Evolutionary conservation across 1,140 invertebrate genomes (phyloP).

Genomic region (Sitobion miscanthi): DNA sequence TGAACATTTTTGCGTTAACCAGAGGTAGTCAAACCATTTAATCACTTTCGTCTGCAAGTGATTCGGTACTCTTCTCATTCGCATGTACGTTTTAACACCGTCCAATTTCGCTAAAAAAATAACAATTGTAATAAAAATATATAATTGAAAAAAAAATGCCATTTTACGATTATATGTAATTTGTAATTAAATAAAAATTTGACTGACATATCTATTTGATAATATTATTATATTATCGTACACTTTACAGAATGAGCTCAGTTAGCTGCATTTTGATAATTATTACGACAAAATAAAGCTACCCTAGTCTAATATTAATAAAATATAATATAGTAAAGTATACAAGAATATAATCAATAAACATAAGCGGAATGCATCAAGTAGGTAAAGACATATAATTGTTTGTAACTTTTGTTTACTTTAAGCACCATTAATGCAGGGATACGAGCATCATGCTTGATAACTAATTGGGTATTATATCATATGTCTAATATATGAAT

Average conservation of each 20-base stretch:
- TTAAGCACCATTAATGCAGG: conserved; percentile 23
- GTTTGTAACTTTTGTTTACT: conserved; percentile 49
- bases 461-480: conserved; percentile 25
- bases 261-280: neutral
- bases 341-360: conserved; percentile 31
- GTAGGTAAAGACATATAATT: conserved; percentile 51
- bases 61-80: conserved; percentile 91
- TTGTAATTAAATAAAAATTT: neutral
- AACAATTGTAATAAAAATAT: neutral
- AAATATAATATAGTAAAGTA: conserved; percentile 40
- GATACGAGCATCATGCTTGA: conserved; percentile 48
- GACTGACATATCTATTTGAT: neutral
- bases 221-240: neutral
- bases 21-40: conserved; percentile 99
- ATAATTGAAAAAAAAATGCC: neutral
- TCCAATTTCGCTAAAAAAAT: conserved; percentile 86
- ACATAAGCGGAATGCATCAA: conserved; percentile 43
- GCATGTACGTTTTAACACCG: conserved; percentile 98
- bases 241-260: neutral
- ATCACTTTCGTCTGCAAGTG: conserved; percentile 97
- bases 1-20: conserved; percentile 97
- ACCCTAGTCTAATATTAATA: conserved; percentile 49
- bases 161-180: neutral
- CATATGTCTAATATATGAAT: conserved; percentile 6
- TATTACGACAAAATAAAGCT: conserved; percentile 37